Percentiles rank a stretch among this genome's conserved stretches.
These are phyloP conservation scores for Aphis craccivora DNA, from an alignment of 1,140 invertebrate species.

Conservation along the genomic window DNA sequence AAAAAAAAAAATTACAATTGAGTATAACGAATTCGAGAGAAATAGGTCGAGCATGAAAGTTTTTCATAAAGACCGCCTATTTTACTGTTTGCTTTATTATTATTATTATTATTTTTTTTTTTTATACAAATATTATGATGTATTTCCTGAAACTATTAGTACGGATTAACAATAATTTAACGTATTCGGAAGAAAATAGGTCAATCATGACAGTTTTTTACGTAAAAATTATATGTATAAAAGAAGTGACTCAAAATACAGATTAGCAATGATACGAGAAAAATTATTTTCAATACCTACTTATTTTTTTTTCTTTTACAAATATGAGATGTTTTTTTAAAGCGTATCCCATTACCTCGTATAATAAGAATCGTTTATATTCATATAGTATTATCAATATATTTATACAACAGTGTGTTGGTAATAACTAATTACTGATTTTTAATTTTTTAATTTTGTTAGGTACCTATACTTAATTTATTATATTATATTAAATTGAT, in stretches of 20 bases:
- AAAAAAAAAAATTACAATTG: not conserved
- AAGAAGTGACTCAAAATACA: not conserved
- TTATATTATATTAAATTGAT: no score
- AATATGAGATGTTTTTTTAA: not conserved
- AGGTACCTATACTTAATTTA: no score
- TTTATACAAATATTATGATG: not conserved
- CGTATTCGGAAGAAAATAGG: not conserved
- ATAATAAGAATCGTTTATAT: not conserved
- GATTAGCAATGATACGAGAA: not conserved
- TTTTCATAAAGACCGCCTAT: not conserved
- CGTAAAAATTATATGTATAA: not conserved
- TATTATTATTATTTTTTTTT: not conserved
- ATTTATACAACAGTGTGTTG: not conserved
- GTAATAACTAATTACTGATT: not conserved
- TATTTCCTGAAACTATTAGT: not conserved
- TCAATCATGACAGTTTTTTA: not conserved
- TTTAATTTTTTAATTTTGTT: not conserved
- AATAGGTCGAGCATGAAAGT: not conserved
- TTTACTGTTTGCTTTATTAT: not conserved
- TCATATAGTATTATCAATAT: not conserved
- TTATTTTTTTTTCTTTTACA: not conserved
- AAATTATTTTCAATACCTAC: not conserved
- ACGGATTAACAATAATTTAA: constrained; percentile 28
- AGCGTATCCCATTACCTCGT: not conserved
- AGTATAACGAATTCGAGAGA: not conserved